phyloP scores from a whole-genome alignment of 2,797 vertebrate genomes.

The Falco novaeseelandiae region DNA sequence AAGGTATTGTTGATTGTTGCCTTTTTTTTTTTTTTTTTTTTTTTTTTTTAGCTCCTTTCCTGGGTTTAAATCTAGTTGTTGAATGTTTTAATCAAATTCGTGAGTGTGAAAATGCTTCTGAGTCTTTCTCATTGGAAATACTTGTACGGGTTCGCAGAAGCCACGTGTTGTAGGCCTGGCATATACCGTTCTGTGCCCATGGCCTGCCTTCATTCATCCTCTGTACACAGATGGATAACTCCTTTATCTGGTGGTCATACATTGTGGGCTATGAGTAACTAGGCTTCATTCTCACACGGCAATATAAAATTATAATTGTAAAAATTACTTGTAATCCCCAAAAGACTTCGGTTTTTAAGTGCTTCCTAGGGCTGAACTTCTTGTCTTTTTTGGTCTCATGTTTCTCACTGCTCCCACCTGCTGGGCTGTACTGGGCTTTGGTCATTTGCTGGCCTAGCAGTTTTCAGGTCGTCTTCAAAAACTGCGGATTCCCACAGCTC shows the following conservation, averaged over 20 bases:
- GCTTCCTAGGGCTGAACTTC: neutral
- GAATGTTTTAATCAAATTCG: neutral
- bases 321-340: neutral
- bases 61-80: neutral
- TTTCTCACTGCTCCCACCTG: neutral
- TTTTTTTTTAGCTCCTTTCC: neutral
- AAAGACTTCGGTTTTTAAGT: neutral
- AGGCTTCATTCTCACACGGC: neutral
- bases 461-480: neutral
- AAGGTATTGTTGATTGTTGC: neutral
- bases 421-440: neutral
- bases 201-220: neutral
- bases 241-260: neutral
- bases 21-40: neutral
- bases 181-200: neutral
- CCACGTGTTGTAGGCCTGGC: neutral
- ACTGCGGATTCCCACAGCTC: neutral
- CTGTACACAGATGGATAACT: neutral
- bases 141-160: neutral
- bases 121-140: neutral
- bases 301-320: neutral
- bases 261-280: neutral
- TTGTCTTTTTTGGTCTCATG: neutral
- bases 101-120: neutral
- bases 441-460: neutral